Evolutionary conservation across 2,113 vertebrate genomes (phyloP).

Genomic region (Isichthys henryi): DNA sequence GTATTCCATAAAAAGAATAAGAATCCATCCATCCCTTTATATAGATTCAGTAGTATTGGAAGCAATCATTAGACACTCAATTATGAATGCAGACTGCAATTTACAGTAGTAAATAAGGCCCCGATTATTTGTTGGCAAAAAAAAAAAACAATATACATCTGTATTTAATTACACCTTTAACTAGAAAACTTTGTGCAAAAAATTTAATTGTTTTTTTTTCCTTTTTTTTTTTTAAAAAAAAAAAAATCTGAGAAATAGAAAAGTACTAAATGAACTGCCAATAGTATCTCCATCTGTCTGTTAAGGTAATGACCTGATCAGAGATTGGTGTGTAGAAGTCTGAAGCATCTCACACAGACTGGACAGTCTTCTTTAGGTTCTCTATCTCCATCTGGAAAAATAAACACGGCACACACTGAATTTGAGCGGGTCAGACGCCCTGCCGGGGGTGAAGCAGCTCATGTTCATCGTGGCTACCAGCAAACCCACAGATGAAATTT

Average conservation of each 20-base stretch:
- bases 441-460: neutral
- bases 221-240: conserved; percentile 27
- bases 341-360: conserved; percentile 64
- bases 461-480: neutral
- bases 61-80: conserved; percentile 60
- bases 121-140: conserved; percentile 70
- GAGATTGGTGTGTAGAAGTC: neutral
- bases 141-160: conserved; percentile 51
- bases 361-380: conserved; percentile 77
- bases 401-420: conserved; percentile 15
- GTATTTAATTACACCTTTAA: conserved; percentile 52
- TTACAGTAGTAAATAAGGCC: conserved; percentile 92
- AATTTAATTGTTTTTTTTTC: conserved; percentile 43
- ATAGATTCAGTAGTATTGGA: conserved; percentile 95
- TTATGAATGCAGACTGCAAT: conserved; percentile 56
- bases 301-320: neutral
- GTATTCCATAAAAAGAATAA: conserved; percentile 62
- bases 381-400: conserved; percentile 79
- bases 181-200: conserved; percentile 60
- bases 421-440: neutral
- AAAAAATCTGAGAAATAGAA: conserved; percentile 55
- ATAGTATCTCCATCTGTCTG: conserved; percentile 20
- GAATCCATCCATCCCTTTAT: conserved; percentile 71
- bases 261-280: conserved; percentile 33
- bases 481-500: neutral